Percentiles rank a stretch among this genome's conserved stretches.
Conservation (phyloP, 2,797 vertebrate genomes). For the Cetoscarus ocellatus region DNA sequence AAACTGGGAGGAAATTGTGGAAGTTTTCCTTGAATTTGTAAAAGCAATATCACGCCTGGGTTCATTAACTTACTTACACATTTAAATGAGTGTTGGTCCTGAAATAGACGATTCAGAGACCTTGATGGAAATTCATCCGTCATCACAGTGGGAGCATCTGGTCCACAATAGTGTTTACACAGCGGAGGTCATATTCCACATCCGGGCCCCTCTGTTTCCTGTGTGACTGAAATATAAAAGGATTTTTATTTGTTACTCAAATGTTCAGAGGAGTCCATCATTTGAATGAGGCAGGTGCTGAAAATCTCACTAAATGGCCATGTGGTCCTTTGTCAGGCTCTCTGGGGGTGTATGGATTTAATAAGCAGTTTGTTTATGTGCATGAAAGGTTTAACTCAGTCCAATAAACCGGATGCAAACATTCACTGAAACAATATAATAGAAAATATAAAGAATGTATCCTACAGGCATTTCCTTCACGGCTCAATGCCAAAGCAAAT, state of each 20-base stretch:
- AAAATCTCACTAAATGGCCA: not conserved
- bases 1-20: not conserved
- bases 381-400: not conserved
- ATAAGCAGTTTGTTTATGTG: not conserved
- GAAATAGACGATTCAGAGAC: constrained; percentile 51
- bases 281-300: constrained; percentile 29
- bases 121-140: constrained; percentile 47
- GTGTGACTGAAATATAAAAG: constrained; percentile 48
- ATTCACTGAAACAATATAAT: not conserved
- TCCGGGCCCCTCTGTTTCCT: constrained; percentile 50
- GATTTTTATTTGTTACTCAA: constrained; percentile 48
- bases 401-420: not conserved
- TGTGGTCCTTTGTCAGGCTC: too few species aligned
- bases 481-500: not conserved
- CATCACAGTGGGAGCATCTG: constrained; percentile 32
- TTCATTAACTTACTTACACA: constrained; percentile 24
- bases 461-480: not conserved
- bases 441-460: not conserved
- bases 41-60: too few species aligned
- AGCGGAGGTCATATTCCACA: constrained; percentile 43
- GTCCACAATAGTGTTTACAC: constrained; percentile 52
- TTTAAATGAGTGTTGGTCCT: constrained; percentile 25
- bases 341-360: not conserved
- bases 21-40: not conserved
- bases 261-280: constrained; percentile 21